A percentile compares a stretch with the other conserved stretches of the same genome.
phyloP scores from a whole-genome alignment of 2,797 vertebrate species.

The Leontocebus nigricollis region DNA sequence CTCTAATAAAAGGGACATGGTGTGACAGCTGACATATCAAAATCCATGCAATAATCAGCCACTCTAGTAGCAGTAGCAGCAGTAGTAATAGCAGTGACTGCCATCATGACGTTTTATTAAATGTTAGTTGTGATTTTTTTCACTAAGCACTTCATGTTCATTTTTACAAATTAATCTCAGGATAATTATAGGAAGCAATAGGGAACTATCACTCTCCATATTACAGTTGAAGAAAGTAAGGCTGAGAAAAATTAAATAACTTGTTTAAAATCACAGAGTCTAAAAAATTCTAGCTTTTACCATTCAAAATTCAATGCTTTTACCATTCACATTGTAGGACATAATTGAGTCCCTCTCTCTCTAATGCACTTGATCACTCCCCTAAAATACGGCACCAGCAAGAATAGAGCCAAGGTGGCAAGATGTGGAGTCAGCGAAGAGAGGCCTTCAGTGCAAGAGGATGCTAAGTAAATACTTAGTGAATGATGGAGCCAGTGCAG shows the following conservation, averaged over 20 bases:
- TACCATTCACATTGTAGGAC: background rate
- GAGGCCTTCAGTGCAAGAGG: accelerated
- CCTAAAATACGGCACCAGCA: background rate
- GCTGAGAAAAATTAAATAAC: background rate
- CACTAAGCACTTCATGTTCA: background rate
- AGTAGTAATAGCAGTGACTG: background rate
- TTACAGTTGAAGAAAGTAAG: background rate
- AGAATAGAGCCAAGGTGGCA: too few relatives aligned
- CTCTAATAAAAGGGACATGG: background rate
- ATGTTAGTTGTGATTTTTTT: background rate
- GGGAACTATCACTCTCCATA: background rate
- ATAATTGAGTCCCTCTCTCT: background rate
- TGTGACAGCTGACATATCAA: background rate
- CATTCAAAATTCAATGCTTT: background rate
- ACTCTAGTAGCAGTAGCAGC: too few relatives aligned
- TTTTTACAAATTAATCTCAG: background rate
- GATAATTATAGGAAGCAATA: background rate
- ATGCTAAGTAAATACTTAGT: background rate
- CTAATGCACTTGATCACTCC: background rate
- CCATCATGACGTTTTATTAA: background rate
- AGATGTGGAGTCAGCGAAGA: background rate
- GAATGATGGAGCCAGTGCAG: background rate
- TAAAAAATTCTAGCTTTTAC: background rate
- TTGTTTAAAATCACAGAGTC: background rate
- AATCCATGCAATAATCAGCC: background rate